Evolutionary conservation across 2,113 vertebrate genomes (phyloP), one percentile per base, ranked within the genome.

Genomic region (Nycticryphes semicollaris): DNA sequence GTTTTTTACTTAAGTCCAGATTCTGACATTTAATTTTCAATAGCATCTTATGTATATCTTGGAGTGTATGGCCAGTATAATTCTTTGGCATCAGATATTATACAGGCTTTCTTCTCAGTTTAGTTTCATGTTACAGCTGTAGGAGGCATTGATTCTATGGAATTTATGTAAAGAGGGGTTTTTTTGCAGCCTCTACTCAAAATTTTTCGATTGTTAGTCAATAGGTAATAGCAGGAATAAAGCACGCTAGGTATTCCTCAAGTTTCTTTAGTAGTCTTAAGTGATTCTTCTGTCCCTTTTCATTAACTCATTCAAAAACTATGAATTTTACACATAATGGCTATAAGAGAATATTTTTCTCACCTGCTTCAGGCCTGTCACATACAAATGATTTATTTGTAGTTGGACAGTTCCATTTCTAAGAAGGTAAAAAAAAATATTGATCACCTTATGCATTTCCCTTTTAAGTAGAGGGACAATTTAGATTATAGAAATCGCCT

Each of bases 361-460:
- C 80, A 17, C 89, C 92, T 78, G 28, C 64, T 67, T 57, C 91
- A 72, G 10, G 41, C 27, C 48, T 39, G 43, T 81, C 86, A 68
- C 80, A 62, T 78, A 43, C 18, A 87, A 68, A 81, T 78, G 51
- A 94, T 92, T 95, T 90, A 94, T 94, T 39, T 83, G 39, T 79
- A 84, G 53, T 84, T 79, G 67, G 73, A 63, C 25, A 20, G 43
- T 17, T 87, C 63, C 19, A 43, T 60, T 90, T 87, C 74, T 64
- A 82, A 33, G 30, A 60, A 66, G 13, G 43, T 62, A 18, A 94
- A 91, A 43, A 94, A 77, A 94, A 77, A 8, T 54, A 92, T 77
- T 1, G 3, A 67, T 68, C 59, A 12, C 69, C 6, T 82, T 15
- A 25, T 9, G 3, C 57, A 35, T 79, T 92, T 94, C 43, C n/a